Percentiles rank a stretch among this genome's conserved stretches.
phyloP scores from a whole-genome alignment of 2,797 vertebrate genomes.

The Pangasius larnaudii region DNA sequence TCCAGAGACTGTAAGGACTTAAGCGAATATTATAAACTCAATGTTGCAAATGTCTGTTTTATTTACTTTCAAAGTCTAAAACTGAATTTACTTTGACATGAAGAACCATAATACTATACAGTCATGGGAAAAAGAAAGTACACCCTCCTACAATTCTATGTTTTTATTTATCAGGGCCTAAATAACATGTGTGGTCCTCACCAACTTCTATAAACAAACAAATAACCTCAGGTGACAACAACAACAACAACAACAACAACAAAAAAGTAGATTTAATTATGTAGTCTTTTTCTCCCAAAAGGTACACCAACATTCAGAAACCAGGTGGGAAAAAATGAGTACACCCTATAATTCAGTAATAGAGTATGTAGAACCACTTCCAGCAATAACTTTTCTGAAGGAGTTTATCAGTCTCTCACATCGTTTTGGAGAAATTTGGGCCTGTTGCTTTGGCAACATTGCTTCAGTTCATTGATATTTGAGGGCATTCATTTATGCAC shows the following conservation, averaged over 20 bases:
- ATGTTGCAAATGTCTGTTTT: not conserved
- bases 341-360: not conserved
- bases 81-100: not conserved
- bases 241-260: too few species aligned
- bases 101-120: not conserved
- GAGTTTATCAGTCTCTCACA: not conserved
- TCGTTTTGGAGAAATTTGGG: not conserved
- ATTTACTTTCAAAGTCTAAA: not conserved
- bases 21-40: not conserved
- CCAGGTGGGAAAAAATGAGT: not conserved
- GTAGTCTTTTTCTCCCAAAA: too few species aligned
- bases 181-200: too few species aligned
- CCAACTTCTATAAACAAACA: too few species aligned
- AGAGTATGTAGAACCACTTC: too few species aligned
- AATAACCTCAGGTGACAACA: too few species aligned
- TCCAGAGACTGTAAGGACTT: not conserved
- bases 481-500: not conserved
- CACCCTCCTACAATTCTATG: too few species aligned
- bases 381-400: not conserved
- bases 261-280: too few species aligned
- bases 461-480: not conserved
- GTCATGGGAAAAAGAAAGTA: not conserved
- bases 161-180: too few species aligned
- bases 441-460: not conserved
- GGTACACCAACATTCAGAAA: too few species aligned